A percentile compares a stretch with the other conserved stretches of the same genome.
phyloP scores from a whole-genome alignment of 2,797 vertebrate species.

The Sciaenops ocellatus region DNA sequence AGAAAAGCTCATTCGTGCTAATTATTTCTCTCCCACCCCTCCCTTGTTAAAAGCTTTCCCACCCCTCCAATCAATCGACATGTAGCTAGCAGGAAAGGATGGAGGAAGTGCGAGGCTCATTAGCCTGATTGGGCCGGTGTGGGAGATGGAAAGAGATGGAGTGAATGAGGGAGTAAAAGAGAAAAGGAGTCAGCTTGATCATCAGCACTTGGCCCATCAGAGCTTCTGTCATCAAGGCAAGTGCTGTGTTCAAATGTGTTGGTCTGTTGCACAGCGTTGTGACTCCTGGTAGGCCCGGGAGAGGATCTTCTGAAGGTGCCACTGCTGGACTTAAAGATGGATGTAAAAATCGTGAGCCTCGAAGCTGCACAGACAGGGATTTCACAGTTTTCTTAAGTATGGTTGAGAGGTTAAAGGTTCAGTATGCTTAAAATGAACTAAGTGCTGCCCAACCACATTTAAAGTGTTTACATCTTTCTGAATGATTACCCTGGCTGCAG shows the following conservation, averaged over 20 bases:
- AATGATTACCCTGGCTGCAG: not conserved
- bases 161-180: slow-evolving; percentile 66
- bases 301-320: slow-evolving; percentile 31
- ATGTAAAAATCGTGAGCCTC: not conserved
- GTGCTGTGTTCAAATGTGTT: slow-evolving; percentile 48
- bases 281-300: slow-evolving; percentile 8
- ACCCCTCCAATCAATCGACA: slow-evolving; percentile 87
- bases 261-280: slow-evolving; percentile 47
- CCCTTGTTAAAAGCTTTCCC: slow-evolving; percentile 87
- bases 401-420: not conserved
- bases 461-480: not conserved
- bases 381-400: not conserved
- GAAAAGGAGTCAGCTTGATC: slow-evolving; percentile 81
- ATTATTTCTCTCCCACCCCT: slow-evolving; percentile 86
- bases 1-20: slow-evolving; percentile 85
- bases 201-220: slow-evolving; percentile 79
- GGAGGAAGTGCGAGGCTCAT: slow-evolving; percentile 83
- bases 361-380: not conserved
- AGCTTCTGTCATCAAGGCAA: slow-evolving; percentile 64
- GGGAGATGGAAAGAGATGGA: slow-evolving; percentile 73
- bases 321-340: slow-evolving; percentile 1
- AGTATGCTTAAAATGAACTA: not conserved
- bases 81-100: slow-evolving; percentile 81
- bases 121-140: slow-evolving; percentile 84
- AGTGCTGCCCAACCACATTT: not conserved